Conservation (phyloP, 2,113 vertebrate genomes). For the Hippopotamus amphibius region DNA sequence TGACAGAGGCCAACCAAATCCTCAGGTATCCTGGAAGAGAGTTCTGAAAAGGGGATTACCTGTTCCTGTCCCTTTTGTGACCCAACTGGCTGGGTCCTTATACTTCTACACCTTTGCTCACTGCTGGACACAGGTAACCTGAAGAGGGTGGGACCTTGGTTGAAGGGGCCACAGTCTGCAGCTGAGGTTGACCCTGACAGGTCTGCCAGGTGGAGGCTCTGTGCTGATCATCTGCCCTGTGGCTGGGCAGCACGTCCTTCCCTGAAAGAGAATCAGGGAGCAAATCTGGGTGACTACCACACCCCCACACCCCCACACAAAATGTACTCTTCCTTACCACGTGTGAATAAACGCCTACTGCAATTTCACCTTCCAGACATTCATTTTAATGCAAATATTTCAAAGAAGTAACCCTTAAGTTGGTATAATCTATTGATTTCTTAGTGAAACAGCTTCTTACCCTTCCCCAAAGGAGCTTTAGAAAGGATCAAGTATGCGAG, state of each 20-base stretch:
- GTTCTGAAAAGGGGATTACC: not conserved
- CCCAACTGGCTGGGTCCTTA: not conserved
- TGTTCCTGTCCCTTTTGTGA: not conserved
- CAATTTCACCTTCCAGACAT: not conserved
- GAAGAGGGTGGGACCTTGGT: rapidly evolving
- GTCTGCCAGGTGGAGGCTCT: rapidly evolving
- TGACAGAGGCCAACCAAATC: not conserved
- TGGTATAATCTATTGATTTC: not conserved
- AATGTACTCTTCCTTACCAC: not conserved
- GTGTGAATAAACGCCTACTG: not conserved
- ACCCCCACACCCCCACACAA: not conserved
- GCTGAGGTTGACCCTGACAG: not conserved
- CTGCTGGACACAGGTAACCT: too few species aligned
- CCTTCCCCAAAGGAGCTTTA: not conserved
- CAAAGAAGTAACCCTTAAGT: not conserved
- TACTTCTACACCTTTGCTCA: not conserved
- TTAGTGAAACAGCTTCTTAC: not conserved
- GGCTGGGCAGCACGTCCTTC: not conserved
- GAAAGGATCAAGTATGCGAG: not conserved
- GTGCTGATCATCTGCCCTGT: not conserved
- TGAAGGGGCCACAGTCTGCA: not conserved
- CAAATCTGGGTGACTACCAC: not conserved
- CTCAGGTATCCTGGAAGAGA: not conserved
- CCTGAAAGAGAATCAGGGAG: not conserved
- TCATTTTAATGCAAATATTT: not conserved